These are phyloP conservation scores for Girardia tigrina DNA, from an alignment of 2,888 invertebrate species.

Conservation along the genomic window DNA sequence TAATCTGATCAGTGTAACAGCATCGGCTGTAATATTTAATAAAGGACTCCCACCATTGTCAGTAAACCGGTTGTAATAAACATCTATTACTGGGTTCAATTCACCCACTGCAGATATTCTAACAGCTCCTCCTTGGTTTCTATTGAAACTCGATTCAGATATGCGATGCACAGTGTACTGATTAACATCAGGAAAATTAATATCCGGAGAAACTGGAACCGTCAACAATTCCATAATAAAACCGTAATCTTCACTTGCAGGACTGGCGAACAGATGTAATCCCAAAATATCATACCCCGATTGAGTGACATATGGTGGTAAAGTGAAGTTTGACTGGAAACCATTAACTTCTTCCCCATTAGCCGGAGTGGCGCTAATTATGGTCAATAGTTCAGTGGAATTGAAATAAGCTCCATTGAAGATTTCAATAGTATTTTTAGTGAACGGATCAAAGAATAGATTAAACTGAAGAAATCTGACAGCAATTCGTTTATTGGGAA, in stretches of 20 bases:
- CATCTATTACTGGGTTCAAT: constrained; percentile 64
- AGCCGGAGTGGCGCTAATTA: constrained; percentile 39
- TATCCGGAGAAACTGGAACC: constrained; percentile 56
- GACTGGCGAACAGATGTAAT: constrained; percentile 77
- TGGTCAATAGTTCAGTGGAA: constrained; percentile 51
- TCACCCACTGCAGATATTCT: constrained; percentile 79
- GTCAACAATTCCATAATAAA: constrained; percentile 93
- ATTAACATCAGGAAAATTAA: constrained; percentile 31
- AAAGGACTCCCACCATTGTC: constrained; percentile 75
- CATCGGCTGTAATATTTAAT: constrained; percentile 79
- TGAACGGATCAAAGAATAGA: constrained; percentile 51
- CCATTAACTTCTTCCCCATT: constrained; percentile 38
- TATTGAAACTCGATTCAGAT: constrained; percentile 64
- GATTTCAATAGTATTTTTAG: constrained; percentile 64
- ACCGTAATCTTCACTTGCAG: constrained; percentile 74
- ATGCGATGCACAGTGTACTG: constrained; percentile 62
- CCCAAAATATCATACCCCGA: constrained; percentile 55
- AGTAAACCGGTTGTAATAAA: constrained; percentile 56
- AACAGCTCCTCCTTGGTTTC: constrained; percentile 73
- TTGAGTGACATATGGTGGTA: constrained; percentile 40
- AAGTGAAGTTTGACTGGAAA: neutral
- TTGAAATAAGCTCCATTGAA: constrained; percentile 86
- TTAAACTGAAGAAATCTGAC: constrained; percentile 54
- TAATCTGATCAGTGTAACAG: constrained; percentile 66
- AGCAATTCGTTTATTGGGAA: constrained; percentile 71